Percentiles rank a stretch among this genome's conserved stretches.
Conservation (phyloP, 92 coral and sea anemone species). For the Plumapathes pennacea region DNA sequence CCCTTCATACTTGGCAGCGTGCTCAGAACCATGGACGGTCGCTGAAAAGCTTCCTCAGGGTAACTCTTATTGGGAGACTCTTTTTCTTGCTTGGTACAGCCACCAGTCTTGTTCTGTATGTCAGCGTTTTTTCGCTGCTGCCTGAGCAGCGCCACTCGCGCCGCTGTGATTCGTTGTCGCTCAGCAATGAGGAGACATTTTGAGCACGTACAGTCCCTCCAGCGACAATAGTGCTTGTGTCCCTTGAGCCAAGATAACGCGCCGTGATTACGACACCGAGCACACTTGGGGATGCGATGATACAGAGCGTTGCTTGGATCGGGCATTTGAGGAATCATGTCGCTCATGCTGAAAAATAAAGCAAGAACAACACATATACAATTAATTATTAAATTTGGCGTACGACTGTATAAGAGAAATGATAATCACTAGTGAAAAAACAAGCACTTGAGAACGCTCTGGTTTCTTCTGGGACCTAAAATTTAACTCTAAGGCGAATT, state of each 20-base stretch:
- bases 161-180: conserved; percentile 96
- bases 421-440: too few species aligned
- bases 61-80: conserved; percentile 14
- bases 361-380: too few species aligned
- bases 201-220: conserved; percentile 94
- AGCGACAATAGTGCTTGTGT: conserved; percentile 94
- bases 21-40: conserved; percentile 89
- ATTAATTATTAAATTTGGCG: too few species aligned
- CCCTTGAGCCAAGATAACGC: conserved; percentile 96
- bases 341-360: conserved; percentile 73
- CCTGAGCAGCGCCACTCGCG: conserved; percentile 89
- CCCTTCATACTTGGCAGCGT: conserved; percentile 33
- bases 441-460: too few species aligned
- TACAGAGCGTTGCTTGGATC: conserved; percentile 92
- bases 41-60: conserved; percentile 70
- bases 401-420: too few species aligned
- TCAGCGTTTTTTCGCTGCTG: conserved; percentile 93
- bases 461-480: too few species aligned
- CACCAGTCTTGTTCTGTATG: conserved; percentile 48
- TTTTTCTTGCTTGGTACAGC: conserved; percentile 35
- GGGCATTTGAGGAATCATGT: conserved; percentile 84
- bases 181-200: conserved; percentile 97
- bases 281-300: conserved; percentile 97
- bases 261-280: conserved; percentile 98
- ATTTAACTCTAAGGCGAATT: too few species aligned